Evolutionary conservation across 2,113 vertebrate genomes (phyloP).

Genomic region (Archilochus colubris): DNA sequence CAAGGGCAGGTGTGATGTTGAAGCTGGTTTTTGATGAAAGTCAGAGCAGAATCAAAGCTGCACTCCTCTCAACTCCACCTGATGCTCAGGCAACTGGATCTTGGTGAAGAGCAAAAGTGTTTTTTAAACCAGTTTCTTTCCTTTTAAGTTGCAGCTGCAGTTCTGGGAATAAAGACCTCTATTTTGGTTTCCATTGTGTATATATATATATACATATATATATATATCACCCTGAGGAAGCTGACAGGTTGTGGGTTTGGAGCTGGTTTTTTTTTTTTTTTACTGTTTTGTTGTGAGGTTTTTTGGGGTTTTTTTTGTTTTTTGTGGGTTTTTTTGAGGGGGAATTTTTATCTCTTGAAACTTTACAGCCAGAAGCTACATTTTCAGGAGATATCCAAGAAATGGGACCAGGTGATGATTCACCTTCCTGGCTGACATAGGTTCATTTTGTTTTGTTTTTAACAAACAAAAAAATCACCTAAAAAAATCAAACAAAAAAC

Average conservation of each 20-base stretch:
- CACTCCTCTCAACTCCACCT: not conserved
- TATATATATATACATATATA: not conserved
- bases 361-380: slow-evolving; percentile 8
- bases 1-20: not conserved
- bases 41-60: not conserved
- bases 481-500: not conserved
- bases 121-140: not conserved
- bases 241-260: not conserved
- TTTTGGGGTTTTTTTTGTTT: not conserved
- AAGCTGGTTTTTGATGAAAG: not conserved
- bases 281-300: not conserved
- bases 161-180: not conserved
- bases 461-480: not conserved
- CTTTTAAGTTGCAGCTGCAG: slow-evolving; percentile 10
- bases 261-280: not conserved
- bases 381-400: slow-evolving; percentile 20
- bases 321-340: not conserved
- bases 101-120: accelerated
- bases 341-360: not conserved
- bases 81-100: not conserved
- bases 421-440: not conserved
- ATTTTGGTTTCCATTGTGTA: slow-evolving; percentile 7
- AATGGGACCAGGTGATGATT: not conserved
- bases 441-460: not conserved
- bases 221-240: slow-evolving; percentile 16